phyloP scores from a whole-genome alignment of 2,113 vertebrate species.

The Gymnocephalus cernua region DNA sequence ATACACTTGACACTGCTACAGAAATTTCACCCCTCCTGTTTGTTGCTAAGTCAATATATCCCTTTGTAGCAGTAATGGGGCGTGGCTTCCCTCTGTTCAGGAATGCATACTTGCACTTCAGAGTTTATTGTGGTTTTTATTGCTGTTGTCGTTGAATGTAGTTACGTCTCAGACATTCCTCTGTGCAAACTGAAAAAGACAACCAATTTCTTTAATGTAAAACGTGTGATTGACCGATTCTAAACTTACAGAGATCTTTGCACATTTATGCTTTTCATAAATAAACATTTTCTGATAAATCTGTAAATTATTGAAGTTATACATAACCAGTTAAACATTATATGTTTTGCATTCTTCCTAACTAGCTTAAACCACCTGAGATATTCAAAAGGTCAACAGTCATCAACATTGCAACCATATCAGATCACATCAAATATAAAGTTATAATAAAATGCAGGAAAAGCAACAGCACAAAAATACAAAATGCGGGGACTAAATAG shows the following conservation, averaged over 20 bases:
- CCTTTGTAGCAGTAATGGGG: constrained; percentile 27
- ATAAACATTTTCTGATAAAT: constrained; percentile 38
- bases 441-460: not conserved
- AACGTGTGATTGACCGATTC: constrained; percentile 2
- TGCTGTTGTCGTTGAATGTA: constrained; percentile 36
- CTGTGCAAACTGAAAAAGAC: constrained; percentile 4
- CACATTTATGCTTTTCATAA: constrained; percentile 31
- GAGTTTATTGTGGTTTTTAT: constrained; percentile 51
- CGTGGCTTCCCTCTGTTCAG: constrained; percentile 3
- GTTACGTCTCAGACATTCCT: constrained; percentile 44
- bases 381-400: not conserved
- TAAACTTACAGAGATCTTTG: constrained; percentile 15
- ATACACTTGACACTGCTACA: constrained; percentile 6
- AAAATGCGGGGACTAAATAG: not conserved
- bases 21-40: constrained; percentile 42
- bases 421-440: not conserved
- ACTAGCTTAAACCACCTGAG: constrained; percentile 1
- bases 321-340: not conserved
- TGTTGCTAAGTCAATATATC: constrained; percentile 56
- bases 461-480: not conserved
- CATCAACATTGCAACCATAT: not conserved
- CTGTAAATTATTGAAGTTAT: constrained; percentile 2
- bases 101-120: constrained; percentile 46
- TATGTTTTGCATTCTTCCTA: not conserved
- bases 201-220: constrained; percentile 6